phyloP scores from a whole-genome alignment of 1,140 invertebrate species.

The Plectrocnemia conspersa region DNA sequence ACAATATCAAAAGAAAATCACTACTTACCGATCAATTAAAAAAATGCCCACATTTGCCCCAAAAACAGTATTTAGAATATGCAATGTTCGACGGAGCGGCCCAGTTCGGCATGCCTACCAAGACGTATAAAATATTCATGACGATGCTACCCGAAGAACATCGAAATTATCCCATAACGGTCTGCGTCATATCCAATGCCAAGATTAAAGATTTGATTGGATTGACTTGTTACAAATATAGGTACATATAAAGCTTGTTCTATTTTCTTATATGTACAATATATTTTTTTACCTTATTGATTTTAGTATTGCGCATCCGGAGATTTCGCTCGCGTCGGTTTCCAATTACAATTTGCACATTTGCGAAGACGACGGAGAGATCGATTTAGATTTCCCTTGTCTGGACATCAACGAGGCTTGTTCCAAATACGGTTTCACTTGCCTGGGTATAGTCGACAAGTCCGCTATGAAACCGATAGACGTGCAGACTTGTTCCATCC shows the following conservation, averaged over 20 bases:
- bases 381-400: constrained; percentile 88
- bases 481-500: constrained; percentile 39
- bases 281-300: constrained; percentile 5
- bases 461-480: constrained; percentile 31
- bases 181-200: constrained; percentile 74
- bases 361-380: constrained; percentile 95
- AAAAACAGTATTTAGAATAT: constrained; percentile 85
- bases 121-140: constrained; percentile 81
- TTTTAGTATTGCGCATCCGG: constrained; percentile 57
- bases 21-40: constrained; percentile 68
- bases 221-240: constrained; percentile 82
- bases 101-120: constrained; percentile 69
- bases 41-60: constrained; percentile 66
- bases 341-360: constrained; percentile 82
- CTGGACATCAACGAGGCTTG: constrained; percentile 83
- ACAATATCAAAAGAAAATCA: constrained; percentile 51
- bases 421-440: constrained; percentile 88
- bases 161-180: constrained; percentile 76
- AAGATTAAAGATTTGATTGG: constrained; percentile 92
- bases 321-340: constrained; percentile 55
- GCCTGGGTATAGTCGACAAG: constrained; percentile 78
- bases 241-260: constrained; percentile 42
- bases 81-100: constrained; percentile 87
- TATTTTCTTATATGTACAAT: not conserved
- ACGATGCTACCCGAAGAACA: constrained; percentile 77